Conservation (phyloP, 2,888 invertebrate species). For the Argyra leucocephala region DNA sequence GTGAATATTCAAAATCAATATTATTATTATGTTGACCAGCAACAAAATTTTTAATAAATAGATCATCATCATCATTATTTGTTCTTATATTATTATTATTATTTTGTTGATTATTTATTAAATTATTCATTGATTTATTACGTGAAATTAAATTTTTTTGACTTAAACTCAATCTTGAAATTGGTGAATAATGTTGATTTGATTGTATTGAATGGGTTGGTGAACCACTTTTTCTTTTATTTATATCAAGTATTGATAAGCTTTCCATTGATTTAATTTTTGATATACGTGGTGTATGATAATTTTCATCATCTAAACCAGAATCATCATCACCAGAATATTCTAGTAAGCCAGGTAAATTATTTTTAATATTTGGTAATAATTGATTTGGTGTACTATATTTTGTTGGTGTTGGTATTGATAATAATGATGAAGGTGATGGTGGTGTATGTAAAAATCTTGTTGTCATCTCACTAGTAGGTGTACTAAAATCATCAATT, state of each 20-base stretch:
- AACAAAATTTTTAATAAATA: not conserved
- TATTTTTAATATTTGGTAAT: not conserved
- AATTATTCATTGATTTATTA: conserved; percentile 41
- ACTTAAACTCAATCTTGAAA: conserved; percentile 32
- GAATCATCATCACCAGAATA: conserved; percentile 34
- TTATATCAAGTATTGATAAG: conserved; percentile 39
- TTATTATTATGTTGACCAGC: not conserved
- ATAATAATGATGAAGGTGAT: not conserved
- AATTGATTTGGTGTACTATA: not conserved
- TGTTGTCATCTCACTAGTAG: conserved; percentile 34
- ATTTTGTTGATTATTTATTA: conserved; percentile 30
- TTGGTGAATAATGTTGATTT: conserved; percentile 39
- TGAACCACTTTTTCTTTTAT: conserved; percentile 30
- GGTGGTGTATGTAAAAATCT: conserved; percentile 28
- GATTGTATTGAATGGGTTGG: conserved; percentile 4
- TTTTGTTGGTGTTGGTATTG: not conserved
- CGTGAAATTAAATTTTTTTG: conserved; percentile 33
- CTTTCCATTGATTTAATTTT: conserved; percentile 44
- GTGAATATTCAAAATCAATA: not conserved
- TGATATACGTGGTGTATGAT: conserved; percentile 39
- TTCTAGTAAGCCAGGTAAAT: conserved; percentile 9
- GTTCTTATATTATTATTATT: conserved; percentile 27
- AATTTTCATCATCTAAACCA: conserved; percentile 39
- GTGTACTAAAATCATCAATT: conserved; percentile 39
- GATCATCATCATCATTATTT: conserved; percentile 24